phyloP scores from a whole-genome alignment of 2,797 vertebrate genomes.

The Antrozous pallidus region DNA sequence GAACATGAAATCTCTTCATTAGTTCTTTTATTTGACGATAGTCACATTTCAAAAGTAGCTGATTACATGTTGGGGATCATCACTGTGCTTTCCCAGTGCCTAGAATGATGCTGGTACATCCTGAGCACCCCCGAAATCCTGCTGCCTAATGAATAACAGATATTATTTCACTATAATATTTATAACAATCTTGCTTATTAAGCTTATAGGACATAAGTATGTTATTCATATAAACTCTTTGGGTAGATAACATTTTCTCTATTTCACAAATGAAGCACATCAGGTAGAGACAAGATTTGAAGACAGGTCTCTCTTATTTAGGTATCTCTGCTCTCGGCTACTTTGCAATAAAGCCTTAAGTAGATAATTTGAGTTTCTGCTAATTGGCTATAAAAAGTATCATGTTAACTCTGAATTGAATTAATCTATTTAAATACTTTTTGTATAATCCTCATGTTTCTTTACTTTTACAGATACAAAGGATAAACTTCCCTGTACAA shows the following conservation, averaged over 20 bases:
- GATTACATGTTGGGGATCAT: not conserved
- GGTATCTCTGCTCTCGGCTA: not conserved
- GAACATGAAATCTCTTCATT: not conserved
- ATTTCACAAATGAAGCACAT: not conserved
- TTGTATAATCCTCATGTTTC: not conserved
- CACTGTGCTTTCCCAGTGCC: not conserved
- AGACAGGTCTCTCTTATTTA: not conserved
- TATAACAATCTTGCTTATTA: not conserved
- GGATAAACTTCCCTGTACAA: not conserved
- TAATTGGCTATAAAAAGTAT: not conserved
- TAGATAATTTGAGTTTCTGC: not conserved
- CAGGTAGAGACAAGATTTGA: not conserved
- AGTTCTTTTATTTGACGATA: not conserved
- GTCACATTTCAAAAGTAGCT: not conserved
- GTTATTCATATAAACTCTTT: not conserved
- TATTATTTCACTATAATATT: not conserved
- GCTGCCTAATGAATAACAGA: not conserved
- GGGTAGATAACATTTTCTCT: not conserved
- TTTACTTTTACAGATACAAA: not conserved
- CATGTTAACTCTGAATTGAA: not conserved
- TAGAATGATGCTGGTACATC: not conserved
- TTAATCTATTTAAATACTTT: not conserved
- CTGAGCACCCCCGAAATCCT: not conserved
- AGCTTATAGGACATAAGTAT: not conserved
- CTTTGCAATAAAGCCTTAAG: not conserved